Evolutionary conservation across 2,888 invertebrate species (phyloP).

Genomic region (Griposia aprilina): DNA sequence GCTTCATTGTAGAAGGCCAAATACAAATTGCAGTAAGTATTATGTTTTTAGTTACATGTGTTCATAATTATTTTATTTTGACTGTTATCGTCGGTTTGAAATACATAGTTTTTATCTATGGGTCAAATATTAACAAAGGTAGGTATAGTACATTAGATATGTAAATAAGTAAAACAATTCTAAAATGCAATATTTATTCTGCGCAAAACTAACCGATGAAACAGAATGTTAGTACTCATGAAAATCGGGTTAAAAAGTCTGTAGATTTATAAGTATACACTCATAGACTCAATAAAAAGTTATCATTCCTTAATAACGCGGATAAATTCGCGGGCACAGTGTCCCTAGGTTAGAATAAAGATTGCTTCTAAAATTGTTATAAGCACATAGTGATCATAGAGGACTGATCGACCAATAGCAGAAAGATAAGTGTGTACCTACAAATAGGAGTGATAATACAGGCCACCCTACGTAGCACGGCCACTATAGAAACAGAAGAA

Average conservation of each 20-base stretch:
- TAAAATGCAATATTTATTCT: neutral
- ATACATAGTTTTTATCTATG: too few species aligned
- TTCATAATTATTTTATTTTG: neutral
- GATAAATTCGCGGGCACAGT: too few species aligned
- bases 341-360: too few species aligned
- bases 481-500: too few species aligned
- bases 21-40: neutral
- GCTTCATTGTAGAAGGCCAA: slow-evolving; percentile 19
- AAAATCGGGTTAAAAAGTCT: neutral
- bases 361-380: neutral
- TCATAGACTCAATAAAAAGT: neutral
- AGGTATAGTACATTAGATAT: neutral
- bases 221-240: neutral
- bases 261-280: neutral
- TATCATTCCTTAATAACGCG: neutral
- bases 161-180: neutral
- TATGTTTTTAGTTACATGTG: too few species aligned
- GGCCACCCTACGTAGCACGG: too few species aligned
- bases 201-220: neutral
- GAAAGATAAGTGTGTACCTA: neutral
- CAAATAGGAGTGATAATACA: neutral
- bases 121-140: neutral
- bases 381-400: too few species aligned
- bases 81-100: neutral
- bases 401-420: neutral